Conservation (phyloP, 2,113 vertebrate genomes). For the Connochaetes taurinus region DNA sequence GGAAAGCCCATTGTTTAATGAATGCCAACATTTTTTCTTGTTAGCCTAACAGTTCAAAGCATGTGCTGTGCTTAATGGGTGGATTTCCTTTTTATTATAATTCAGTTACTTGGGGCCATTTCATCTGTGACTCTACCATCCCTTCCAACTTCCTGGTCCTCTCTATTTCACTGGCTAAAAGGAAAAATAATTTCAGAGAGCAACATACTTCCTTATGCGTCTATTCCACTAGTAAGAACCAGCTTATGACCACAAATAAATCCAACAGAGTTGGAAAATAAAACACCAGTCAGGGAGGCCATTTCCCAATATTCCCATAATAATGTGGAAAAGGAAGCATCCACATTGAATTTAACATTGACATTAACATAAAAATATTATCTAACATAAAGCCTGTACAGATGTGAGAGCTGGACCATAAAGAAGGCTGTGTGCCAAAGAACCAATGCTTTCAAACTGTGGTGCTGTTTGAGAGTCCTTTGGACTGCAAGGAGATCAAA, state of each 20-base stretch:
- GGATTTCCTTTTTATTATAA: not conserved
- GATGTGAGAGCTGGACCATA: not conserved
- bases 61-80: not conserved
- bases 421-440: not conserved
- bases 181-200: not conserved
- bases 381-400: not conserved
- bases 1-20: not conserved
- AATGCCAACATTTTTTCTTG: not conserved
- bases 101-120: not conserved
- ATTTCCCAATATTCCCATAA: not conserved
- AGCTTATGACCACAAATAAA: not conserved
- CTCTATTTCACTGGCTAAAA: not conserved
- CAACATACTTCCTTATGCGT: not conserved
- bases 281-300: not conserved
- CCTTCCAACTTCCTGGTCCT: not conserved
- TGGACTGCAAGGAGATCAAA: not conserved
- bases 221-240: not conserved
- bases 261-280: not conserved
- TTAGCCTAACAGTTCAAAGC: not conserved
- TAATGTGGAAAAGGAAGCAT: not conserved
- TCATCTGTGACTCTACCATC: not conserved
- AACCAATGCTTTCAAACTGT: not conserved
- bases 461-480: not conserved
- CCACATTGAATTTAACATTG: not conserved
- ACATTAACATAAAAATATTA: not conserved